These are phyloP conservation scores for Drosophila fuyamai DNA, from an alignment of 1,140 invertebrate species.

Conservation along the genomic window DNA sequence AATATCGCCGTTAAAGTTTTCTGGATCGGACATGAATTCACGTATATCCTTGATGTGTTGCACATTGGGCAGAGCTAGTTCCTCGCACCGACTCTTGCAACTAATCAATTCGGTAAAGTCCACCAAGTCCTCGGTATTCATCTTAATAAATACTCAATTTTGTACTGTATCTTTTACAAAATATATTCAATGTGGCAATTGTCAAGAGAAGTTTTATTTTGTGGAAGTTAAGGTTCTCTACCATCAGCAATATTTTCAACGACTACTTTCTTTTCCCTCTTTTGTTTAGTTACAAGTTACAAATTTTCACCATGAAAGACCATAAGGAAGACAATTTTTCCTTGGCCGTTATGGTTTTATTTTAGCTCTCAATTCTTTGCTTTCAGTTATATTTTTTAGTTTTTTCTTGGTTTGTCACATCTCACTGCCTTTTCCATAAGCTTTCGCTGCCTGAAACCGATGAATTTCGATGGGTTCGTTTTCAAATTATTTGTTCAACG, in stretches of 20 bases:
- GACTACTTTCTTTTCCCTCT: background rate
- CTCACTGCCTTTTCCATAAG: constrained; percentile 8
- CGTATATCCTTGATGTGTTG: constrained; percentile 26
- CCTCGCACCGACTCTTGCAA: constrained; percentile 3
- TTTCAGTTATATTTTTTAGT: background rate
- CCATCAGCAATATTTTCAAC: background rate
- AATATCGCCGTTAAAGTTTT: constrained; percentile 23
- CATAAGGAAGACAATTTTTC: background rate
- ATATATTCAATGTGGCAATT: background rate
- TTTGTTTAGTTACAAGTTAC: too few relatives aligned
- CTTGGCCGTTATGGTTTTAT: background rate
- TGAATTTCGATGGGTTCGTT: constrained; percentile 26
- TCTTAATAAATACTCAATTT: background rate
- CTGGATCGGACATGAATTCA: constrained; percentile 30
- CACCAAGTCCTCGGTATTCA: background rate
- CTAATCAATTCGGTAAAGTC: constrained; percentile 2
- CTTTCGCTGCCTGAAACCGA: constrained; percentile 9
- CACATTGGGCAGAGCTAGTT: constrained; percentile 31
- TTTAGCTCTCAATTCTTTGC: background rate
- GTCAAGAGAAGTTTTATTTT: too few relatives aligned
- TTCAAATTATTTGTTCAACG: constrained; percentile 27
- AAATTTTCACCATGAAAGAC: too few relatives aligned
- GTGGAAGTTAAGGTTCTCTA: background rate
- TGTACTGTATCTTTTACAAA: background rate
- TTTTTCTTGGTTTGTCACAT: background rate